Evolutionary conservation across 2,797 vertebrate species (phyloP), one percentile per base, ranked within the genome.

Genomic region (Scleropages formosus): DNA sequence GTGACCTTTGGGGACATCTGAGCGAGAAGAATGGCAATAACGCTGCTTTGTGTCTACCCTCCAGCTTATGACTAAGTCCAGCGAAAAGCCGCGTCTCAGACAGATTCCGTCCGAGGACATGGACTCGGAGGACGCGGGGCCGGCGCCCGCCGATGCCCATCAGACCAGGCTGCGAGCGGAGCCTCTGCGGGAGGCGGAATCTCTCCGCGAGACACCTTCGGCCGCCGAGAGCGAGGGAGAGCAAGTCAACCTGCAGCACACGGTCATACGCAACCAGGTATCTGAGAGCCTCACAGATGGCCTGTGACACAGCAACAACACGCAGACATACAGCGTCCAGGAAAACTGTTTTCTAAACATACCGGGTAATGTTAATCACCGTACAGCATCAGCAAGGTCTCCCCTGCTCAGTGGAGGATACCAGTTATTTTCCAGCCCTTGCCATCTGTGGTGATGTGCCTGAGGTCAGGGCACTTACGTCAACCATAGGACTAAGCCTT

Each of bases 41-140:
- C 7, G 27, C 1, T 20, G n/a, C 27, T 3, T 44, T 58, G 8
- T 13, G 11, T 44, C 22, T 8, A 26, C 56, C 75, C 62, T 63
- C 59, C 80, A 91, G 92, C 90, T 95, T 69, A 92, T 94, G 88
- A 87, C 88, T 0, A 96, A 97, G 82, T 89, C 94, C 62, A 96
- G 94, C 0, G 96, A 98, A 88, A 97, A 96, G 87, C 95, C 95
- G 22, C 90, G 95, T 15, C 90, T 98, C 75, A 90, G 90, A 70
- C 96, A 98, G 89, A 98, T 98, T 78, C 96, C 96, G 0, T 98
- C 95, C 0, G 96, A 98, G 87, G 96, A 97, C 73, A 95, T 97
- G 88, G 95, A 98, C 85, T 94, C 93, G 0, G 94, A 95, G 66
- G 92, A 94, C 1, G 86, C 88, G 0, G 92, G 90, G 77, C 81